These are phyloP conservation scores for Rhagologus leucostigma DNA, from an alignment of 2,113 vertebrate species.

Conservation along the genomic window DNA sequence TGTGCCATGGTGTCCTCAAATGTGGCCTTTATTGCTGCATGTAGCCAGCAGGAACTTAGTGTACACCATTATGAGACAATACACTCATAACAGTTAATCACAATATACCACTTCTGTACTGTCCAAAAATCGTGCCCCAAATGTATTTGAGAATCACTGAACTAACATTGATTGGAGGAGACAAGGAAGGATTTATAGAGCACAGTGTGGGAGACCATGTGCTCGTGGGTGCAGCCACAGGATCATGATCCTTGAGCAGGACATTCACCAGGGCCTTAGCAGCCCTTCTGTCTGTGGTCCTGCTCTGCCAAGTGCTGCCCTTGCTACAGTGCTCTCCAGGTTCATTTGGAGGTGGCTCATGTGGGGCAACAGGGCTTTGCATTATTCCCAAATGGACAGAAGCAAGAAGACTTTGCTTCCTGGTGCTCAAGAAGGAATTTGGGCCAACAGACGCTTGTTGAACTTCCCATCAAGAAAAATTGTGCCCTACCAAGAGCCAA, in stretches of 20 bases:
- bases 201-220: not conserved
- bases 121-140: fast-evolving
- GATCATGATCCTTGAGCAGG: not conserved
- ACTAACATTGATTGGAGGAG: not conserved
- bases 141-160: not conserved
- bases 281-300: not conserved
- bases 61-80: not conserved
- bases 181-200: not conserved
- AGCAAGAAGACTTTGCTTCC: not conserved
- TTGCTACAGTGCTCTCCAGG: not conserved
- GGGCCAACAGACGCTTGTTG: not conserved
- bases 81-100: not conserved
- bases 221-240: fast-evolving
- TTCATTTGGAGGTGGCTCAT: not conserved
- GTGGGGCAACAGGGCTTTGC: not conserved
- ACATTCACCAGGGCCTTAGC: not conserved
- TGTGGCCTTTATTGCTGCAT: not conserved
- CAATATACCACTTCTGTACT: not conserved
- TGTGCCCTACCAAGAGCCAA: not conserved
- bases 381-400: not conserved
- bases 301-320: not conserved
- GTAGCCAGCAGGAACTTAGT: not conserved
- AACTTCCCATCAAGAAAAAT: not conserved
- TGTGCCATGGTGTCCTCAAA: not conserved
- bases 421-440: not conserved